Evolutionary conservation across 2,888 invertebrate species (phyloP).

Genomic region (Drosophila anomelani): DNA sequence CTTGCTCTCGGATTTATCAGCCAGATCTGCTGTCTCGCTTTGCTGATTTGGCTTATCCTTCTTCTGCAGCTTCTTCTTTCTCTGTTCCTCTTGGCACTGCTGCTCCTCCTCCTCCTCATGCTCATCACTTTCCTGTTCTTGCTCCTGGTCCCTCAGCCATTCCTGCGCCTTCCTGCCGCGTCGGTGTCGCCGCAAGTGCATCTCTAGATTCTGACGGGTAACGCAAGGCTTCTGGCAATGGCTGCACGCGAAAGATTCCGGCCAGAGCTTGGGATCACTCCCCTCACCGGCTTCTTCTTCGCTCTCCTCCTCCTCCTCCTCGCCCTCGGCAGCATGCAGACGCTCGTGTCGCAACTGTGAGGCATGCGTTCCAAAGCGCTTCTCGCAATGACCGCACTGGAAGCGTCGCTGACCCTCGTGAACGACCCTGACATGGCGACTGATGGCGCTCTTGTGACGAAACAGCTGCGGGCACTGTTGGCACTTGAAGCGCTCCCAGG

Average conservation of each 20-base stretch:
- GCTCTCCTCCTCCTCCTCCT: background rate
- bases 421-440: slow-evolving; percentile 77
- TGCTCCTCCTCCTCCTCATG: background rate
- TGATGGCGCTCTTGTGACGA: slow-evolving; percentile 80
- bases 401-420: slow-evolving; percentile 81
- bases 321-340: slow-evolving; percentile 53
- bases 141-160: background rate
- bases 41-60: background rate
- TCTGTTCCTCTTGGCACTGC: background rate
- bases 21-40: background rate
- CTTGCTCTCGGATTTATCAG: background rate
- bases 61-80: background rate
- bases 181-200: slow-evolving; percentile 70
- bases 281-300: slow-evolving; percentile 48
- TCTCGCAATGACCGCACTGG: slow-evolving; percentile 75
- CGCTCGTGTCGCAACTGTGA: slow-evolving; percentile 79
- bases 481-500: slow-evolving; percentile 81
- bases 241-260: slow-evolving; percentile 52
- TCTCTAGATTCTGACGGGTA: slow-evolving; percentile 61
- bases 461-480: slow-evolving; percentile 80
- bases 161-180: slow-evolving; percentile 66
- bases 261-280: slow-evolving; percentile 65
- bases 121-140: background rate
- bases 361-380: slow-evolving; percentile 80
- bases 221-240: slow-evolving; percentile 68